Evolutionary conservation across 2,113 vertebrate species (phyloP), one percentile per base, ranked within the genome.

Genomic region (Cyanoramphus novaezelandiae): DNA sequence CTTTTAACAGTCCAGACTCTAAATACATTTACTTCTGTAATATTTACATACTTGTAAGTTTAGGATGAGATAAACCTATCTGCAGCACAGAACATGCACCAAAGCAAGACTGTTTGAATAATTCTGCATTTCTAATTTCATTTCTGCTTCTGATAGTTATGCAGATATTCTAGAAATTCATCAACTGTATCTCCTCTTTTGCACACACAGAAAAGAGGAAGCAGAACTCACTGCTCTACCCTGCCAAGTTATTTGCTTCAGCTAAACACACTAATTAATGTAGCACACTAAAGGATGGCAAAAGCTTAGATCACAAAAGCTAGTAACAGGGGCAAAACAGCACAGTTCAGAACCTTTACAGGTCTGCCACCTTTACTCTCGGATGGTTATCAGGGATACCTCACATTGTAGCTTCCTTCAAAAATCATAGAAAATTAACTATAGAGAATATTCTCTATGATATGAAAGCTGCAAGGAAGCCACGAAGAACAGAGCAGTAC

Each of bases 121-220:
- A 82, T 75, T 92, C 78, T 68, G 47, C 83, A 69, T 77, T 77
- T 88, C 83, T 62, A 24, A 87, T 44, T 72, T 89, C 52, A 83
- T 3, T 11, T 47, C 69, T 91, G 62, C 46, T 90, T 90, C 52
- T 82, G 62, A 49, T 27, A 9, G 39, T 57, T 64, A 64, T 47
- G 52, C 84, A 95, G 77, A 57, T 46, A 70, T 85, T 93, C 74
- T 89, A 82, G 57, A 93, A 93, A 80, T 59, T 29, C 0, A 0
- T 62, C 85, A 80, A 28, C 86, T 62, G n/a, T 23, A 79, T 85
- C 37, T 90, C 87, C 95, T 92, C 49, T 49, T 88, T 49, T 49
- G 20, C 55, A 67, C 8, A 8, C 55, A 67, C 44, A 76, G 52
- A 94, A 95, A 95, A 93, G 63, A 88, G 93, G 92, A 96, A 96